These are phyloP conservation scores for Microplitis deprimator DNA, from an alignment of 2,888 invertebrate genomes.

Conservation along the genomic window DNA sequence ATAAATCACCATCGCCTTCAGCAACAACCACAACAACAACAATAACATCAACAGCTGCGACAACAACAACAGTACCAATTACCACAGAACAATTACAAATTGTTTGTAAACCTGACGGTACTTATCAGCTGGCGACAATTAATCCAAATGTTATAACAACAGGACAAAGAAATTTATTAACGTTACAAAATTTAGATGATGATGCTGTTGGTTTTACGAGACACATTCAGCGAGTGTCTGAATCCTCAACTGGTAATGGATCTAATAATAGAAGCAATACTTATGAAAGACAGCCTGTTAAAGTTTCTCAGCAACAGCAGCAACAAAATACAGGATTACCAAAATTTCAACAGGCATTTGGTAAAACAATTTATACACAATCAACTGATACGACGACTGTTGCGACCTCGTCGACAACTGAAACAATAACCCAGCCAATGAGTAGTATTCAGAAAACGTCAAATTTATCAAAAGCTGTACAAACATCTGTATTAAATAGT, in stretches of 20 bases:
- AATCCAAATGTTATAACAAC: slow-evolving; percentile 58
- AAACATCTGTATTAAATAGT: slow-evolving; percentile 64
- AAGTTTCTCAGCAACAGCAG: slow-evolving; percentile 45
- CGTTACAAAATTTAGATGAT: slow-evolving; percentile 64
- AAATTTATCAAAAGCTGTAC: slow-evolving; percentile 70
- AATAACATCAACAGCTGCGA: slow-evolving; percentile 45
- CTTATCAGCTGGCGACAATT: slow-evolving; percentile 64
- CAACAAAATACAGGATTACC: slow-evolving; percentile 74
- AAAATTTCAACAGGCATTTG: slow-evolving; percentile 86
- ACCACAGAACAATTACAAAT: slow-evolving; percentile 64
- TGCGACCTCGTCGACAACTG: slow-evolving; percentile 45
- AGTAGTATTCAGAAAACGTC: slow-evolving; percentile 56
- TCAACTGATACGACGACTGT: slow-evolving; percentile 45
- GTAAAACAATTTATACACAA: slow-evolving; percentile 77
- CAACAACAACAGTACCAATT: slow-evolving; percentile 57
- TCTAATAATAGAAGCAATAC: slow-evolving; percentile 56
- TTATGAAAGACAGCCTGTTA: slow-evolving; percentile 57
- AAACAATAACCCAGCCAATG: slow-evolving; percentile 54
- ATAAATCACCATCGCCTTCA: slow-evolving; percentile 63
- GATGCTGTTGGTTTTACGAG: slow-evolving; percentile 55
- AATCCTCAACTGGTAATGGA: slow-evolving; percentile 35
- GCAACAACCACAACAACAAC: slow-evolving; percentile 51
- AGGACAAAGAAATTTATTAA: slow-evolving; percentile 59
- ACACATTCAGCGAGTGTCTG: slow-evolving; percentile 57
- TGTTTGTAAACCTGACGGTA: slow-evolving; percentile 67